Percentiles rank a stretch among this genome's conserved stretches.
phyloP scores from a whole-genome alignment of 2,888 invertebrate genomes.

The Rosalia funebris region DNA sequence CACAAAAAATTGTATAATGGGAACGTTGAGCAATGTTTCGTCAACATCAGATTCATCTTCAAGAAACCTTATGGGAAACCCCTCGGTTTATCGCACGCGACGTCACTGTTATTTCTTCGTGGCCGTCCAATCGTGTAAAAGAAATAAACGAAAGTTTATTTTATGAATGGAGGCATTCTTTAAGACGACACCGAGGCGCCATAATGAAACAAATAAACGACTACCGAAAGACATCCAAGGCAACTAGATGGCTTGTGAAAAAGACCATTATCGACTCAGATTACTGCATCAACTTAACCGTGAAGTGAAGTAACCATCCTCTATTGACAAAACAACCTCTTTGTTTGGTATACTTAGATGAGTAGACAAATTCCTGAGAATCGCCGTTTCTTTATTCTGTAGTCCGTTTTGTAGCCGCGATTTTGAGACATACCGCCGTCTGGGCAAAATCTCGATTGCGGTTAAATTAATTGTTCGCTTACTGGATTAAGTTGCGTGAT shows the following conservation, averaged over 20 bases:
- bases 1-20: no score
- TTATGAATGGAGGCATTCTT: conserved; percentile 39
- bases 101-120: conserved; percentile 3
- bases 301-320: conserved; percentile 39
- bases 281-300: conserved; percentile 41
- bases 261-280: conserved; percentile 48
- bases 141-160: conserved; percentile 37
- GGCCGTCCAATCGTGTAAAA: conserved; percentile 28
- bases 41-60: no score
- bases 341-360: conserved; percentile 18
- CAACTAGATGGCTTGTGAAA: conserved; percentile 48
- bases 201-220: conserved; percentile 39
- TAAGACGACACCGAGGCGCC: conserved; percentile 43
- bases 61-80: no score
- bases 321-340: conserved; percentile 25
- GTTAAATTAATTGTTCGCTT: conserved; percentile 20
- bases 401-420: neutral
- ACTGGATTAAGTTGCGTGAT: no score
- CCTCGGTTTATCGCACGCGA: neutral
- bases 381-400: neutral
- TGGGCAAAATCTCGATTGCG: conserved; percentile 17
- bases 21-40: no score
- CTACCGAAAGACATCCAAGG: conserved; percentile 36
- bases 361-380: conserved; percentile 15
- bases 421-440: conserved; percentile 14